Percentiles rank a stretch among this genome's conserved stretches.
These are phyloP conservation scores for Parascotia fuliginaria DNA, from an alignment of 2,888 invertebrate species.

Conservation along the genomic window DNA sequence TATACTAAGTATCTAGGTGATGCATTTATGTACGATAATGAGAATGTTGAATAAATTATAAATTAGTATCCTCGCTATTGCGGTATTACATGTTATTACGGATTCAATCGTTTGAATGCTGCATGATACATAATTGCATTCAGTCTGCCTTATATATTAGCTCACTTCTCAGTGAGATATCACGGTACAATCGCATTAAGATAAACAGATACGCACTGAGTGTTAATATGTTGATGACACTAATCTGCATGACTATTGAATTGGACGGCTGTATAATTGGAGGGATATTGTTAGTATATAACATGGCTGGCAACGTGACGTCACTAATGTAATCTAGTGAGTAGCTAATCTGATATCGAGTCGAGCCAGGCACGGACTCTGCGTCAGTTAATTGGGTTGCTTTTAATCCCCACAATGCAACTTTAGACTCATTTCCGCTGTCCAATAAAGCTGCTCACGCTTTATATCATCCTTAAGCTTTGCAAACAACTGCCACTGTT, in stretches of 20 bases:
- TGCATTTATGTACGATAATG: too few species aligned
- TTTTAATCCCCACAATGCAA: conserved; percentile 80
- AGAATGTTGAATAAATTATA: too few species aligned
- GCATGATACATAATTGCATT: conserved; percentile 2
- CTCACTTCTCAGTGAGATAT: conserved; percentile 32
- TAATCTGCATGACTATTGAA: conserved; percentile 74
- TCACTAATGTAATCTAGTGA: conserved; percentile 76
- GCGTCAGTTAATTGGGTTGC: conserved; percentile 78
- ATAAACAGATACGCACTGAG: conserved; percentile 25
- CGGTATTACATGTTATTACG: background rate
- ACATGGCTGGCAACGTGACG: conserved; percentile 56
- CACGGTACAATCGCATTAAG: conserved; percentile 36
- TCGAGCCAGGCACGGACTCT: conserved; percentile 70
- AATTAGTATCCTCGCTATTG: too few species aligned
- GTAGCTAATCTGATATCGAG: conserved; percentile 81
- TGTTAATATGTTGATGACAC: conserved; percentile 57
- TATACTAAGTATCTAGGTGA: too few species aligned
- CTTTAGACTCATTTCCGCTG: conserved; percentile 73
- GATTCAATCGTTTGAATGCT: background rate
- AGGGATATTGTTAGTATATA: conserved; percentile 56
- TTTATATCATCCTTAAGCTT: conserved; percentile 45
- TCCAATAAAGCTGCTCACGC: conserved; percentile 60
- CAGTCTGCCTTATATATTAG: conserved; percentile 18
- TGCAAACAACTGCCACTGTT: conserved; percentile 24
- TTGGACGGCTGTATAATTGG: conserved; percentile 65